A percentile compares a stretch with the other conserved stretches of the same genome.
These are phyloP conservation scores for Montipora cactus DNA, from an alignment of 64 coral and sea anemone species.

Conservation along the genomic window DNA sequence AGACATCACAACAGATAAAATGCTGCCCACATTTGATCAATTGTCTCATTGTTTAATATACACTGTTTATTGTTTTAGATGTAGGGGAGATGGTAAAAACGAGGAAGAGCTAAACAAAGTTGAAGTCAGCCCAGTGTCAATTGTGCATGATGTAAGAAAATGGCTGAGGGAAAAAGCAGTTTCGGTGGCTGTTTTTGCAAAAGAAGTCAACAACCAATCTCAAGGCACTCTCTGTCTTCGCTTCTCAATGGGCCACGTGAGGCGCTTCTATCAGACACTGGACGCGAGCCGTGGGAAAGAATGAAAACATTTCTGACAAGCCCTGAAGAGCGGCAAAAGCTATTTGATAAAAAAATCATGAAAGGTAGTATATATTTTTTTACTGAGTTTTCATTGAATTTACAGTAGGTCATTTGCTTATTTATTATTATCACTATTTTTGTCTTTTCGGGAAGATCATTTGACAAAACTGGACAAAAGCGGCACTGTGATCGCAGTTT, in stretches of 20 bases:
- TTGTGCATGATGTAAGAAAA: background rate
- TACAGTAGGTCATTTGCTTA: background rate
- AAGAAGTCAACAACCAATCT: constrained; percentile 23
- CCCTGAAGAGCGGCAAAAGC: background rate
- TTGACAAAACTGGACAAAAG: constrained; percentile 12
- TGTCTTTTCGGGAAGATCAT: constrained; percentile 19
- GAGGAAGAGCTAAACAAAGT: background rate
- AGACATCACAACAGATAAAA: background rate
- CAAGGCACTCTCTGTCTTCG: constrained; percentile 6
- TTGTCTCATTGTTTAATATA: background rate
- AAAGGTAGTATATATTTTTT: background rate
- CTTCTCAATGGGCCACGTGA: constrained; percentile 4
- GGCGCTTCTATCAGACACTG: background rate
- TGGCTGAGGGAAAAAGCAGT: constrained; percentile 14
- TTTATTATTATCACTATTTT: constrained; percentile 32
- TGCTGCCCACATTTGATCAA: constrained; percentile 8
- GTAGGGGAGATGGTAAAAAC: constrained; percentile 14
- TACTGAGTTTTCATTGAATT: background rate
- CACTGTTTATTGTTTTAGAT: constrained; percentile 1
- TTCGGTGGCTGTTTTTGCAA: constrained; percentile 20
- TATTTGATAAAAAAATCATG: background rate
- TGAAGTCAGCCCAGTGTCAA: background rate
- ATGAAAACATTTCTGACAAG: constrained; percentile 36
- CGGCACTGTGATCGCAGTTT: constrained; percentile 7
- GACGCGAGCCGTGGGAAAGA: constrained; percentile 7